Conservation (phyloP, 2,113 vertebrate species). For the Engystomops pustulosus region DNA sequence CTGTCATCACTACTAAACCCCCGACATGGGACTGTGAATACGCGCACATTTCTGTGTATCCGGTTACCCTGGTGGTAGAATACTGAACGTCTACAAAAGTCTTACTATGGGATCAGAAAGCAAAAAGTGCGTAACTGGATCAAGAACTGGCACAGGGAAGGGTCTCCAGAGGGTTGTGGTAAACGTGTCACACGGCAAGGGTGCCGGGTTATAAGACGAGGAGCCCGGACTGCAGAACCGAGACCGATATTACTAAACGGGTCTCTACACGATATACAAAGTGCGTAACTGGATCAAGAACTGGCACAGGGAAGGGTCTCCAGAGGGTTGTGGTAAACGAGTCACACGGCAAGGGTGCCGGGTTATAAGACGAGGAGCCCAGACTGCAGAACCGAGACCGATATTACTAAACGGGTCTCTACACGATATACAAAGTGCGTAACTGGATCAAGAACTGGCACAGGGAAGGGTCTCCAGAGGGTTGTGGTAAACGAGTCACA, state of each 20-base stretch:
- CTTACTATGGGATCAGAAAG: neutral
- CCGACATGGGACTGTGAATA: neutral
- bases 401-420: no score
- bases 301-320: neutral
- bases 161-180: neutral
- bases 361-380: neutral
- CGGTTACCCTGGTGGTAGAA: neutral
- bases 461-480: neutral
- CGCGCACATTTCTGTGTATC: neutral
- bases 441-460: neutral
- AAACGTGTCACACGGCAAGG: neutral
- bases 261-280: no score
- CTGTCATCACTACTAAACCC: constrained; percentile 29
- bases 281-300: neutral
- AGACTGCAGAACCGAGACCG: neutral
- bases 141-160: neutral
- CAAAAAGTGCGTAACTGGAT: neutral
- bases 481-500: neutral
- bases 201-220: neutral
- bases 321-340: neutral
- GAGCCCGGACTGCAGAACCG: neutral
- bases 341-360: neutral
- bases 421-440: no score
- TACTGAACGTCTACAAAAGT: neutral
- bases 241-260: neutral